Percentiles rank a stretch among this genome's conserved stretches.
Evolutionary conservation across 1,140 invertebrate species (phyloP).

Genomic region (Limonius californicus): DNA sequence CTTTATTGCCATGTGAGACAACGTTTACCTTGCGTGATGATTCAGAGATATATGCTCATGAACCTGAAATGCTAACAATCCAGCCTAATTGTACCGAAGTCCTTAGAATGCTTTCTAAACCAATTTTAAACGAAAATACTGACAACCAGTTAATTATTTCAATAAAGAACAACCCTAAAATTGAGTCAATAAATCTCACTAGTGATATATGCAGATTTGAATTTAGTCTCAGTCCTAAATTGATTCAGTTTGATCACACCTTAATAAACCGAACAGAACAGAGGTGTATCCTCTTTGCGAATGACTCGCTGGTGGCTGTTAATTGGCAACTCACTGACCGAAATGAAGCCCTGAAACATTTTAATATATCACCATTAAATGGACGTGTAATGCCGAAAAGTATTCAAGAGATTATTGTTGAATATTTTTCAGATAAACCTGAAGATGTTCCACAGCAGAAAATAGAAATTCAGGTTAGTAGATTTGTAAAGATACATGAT

Average conservation of each 20-base stretch:
- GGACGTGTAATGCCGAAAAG: conserved; percentile 28
- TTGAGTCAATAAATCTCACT: conserved; percentile 27
- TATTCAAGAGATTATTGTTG: conserved; percentile 25
- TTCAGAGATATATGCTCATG: conserved; percentile 19
- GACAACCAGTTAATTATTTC: conserved; percentile 27
- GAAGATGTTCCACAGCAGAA: conserved; percentile 25
- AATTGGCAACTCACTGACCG: conserved; percentile 31
- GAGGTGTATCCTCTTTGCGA: conserved; percentile 29
- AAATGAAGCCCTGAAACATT: conserved; percentile 21
- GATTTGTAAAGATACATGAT: too few species aligned
- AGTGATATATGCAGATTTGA: conserved; percentile 27
- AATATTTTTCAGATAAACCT: conserved; percentile 24
- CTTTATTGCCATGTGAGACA: conserved; percentile 19
- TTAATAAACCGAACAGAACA: conserved; percentile 24
- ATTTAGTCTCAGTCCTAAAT: conserved; percentile 31
- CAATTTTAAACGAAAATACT: conserved; percentile 22
- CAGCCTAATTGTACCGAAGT: conserved; percentile 19
- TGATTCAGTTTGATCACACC: conserved; percentile 35
- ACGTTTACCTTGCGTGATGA: neutral
- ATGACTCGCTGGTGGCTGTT: conserved; percentile 31
- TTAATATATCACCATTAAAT: conserved; percentile 23
- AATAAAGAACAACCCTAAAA: conserved; percentile 38
- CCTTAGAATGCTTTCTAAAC: conserved; percentile 25
- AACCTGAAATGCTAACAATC: conserved; percentile 18
- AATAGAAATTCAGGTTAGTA: conserved; percentile 29